phyloP scores from a whole-genome alignment of 2,797 vertebrate species.

The Lacerta viridis region DNA sequence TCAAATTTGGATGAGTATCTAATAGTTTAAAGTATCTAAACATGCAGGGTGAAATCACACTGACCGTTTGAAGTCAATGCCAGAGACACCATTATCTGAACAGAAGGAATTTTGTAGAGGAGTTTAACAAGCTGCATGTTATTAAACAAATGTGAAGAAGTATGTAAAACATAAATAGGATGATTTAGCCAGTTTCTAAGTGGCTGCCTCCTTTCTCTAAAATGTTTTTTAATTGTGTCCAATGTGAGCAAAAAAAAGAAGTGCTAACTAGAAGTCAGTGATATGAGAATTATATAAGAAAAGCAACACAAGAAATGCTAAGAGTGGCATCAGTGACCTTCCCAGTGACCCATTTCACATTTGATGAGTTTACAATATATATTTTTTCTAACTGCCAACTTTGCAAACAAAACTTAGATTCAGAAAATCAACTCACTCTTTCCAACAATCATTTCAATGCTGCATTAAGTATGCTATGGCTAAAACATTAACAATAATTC shows the following conservation, averaged over 20 bases:
- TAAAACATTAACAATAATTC: conserved; percentile 44
- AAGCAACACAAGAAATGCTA: not conserved
- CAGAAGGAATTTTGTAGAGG: not conserved
- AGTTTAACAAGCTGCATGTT: conserved; percentile 7
- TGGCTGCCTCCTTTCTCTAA: not conserved
- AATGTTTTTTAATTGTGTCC: not conserved
- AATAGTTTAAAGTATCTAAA: not conserved
- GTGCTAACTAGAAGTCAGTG: not conserved
- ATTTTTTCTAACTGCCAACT: conserved; percentile 46
- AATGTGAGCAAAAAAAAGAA: not conserved
- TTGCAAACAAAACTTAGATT: conserved; percentile 15
- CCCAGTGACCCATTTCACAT: conserved; percentile 44
- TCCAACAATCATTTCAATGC: conserved; percentile 56
- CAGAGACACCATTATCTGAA: not conserved
- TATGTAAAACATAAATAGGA: conserved; percentile 9
- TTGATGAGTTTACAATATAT: conserved; percentile 45
- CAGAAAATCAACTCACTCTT: conserved; percentile 59
- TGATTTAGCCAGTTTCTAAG: not conserved
- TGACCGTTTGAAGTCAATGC: conserved; percentile 10
- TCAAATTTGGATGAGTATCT: not conserved
- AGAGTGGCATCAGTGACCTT: conserved; percentile 12
- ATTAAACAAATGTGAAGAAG: not conserved
- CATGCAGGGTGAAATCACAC: not conserved
- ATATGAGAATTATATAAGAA: conserved; percentile 1
- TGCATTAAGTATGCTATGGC: conserved; percentile 43